Percentiles rank a stretch among this genome's conserved stretches.
Evolutionary conservation across 2,888 invertebrate genomes (phyloP).

Genomic region (Allygus modestus): DNA sequence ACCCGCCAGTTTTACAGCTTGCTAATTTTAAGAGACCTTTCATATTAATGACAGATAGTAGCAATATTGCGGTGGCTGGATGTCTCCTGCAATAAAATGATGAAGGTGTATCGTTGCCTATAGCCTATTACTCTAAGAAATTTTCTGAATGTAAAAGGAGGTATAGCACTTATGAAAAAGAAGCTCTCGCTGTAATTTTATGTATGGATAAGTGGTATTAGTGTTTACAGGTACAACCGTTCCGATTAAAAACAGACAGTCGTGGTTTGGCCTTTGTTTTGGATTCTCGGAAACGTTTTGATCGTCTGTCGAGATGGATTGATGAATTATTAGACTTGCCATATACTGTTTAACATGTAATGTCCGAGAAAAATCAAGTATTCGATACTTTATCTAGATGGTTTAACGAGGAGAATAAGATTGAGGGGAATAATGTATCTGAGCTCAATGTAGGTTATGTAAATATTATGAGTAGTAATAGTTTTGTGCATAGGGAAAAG

Average conservation of each 20-base stretch:
- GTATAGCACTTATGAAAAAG: slow-evolving; percentile 11
- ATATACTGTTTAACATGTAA: not conserved
- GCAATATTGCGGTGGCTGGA: not conserved
- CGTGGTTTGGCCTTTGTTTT: not conserved
- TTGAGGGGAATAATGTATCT: not conserved
- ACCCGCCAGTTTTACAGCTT: not conserved
- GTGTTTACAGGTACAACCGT: slow-evolving; percentile 12
- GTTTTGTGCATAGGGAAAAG: not conserved
- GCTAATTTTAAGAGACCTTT: not conserved
- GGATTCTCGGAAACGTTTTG: not conserved
- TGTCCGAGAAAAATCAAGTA: not conserved
- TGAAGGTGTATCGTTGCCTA: not conserved
- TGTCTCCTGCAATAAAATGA: not conserved
- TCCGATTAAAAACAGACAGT: not conserved
- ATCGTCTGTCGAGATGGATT: not conserved
- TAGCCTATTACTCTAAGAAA: slow-evolving; percentile 29
- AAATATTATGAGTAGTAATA: not conserved
- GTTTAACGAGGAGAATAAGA: not conserved
- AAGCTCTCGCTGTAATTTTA: not conserved
- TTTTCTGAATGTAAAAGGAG: not conserved
- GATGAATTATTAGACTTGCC: not conserved
- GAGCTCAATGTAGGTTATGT: not conserved
- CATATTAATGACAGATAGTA: not conserved
- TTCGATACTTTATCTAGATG: not conserved
- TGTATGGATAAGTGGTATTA: slow-evolving; percentile 8